These are phyloP conservation scores for Conchocele bisecta DNA, from an alignment of 2,888 invertebrate species.

Conservation along the genomic window DNA sequence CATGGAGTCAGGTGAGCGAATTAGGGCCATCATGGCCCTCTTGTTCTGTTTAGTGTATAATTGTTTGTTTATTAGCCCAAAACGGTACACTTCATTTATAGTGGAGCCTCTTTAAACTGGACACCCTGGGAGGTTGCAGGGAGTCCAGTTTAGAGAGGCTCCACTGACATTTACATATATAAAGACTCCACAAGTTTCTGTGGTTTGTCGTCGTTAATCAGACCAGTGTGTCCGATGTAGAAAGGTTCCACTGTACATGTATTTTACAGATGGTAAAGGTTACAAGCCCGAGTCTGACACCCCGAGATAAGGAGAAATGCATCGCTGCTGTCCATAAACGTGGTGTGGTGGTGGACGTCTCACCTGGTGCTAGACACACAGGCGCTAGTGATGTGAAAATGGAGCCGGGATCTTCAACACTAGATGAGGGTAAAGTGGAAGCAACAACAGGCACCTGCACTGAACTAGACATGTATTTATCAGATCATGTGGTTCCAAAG, in stretches of 20 bases:
- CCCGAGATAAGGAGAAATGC: conserved; percentile 63
- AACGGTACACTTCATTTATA: no score
- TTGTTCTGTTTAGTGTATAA: no score
- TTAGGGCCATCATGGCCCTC: no score
- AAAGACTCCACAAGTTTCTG: no score
- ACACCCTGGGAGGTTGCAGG: not conserved
- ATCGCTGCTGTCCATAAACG: conserved; percentile 60
- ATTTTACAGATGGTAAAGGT: conserved; percentile 78
- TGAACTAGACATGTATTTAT: not conserved
- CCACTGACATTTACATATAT: no score
- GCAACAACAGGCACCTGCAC: not conserved
- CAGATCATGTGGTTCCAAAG: no score
- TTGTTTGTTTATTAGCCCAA: conserved; percentile 10
- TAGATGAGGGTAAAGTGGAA: not conserved
- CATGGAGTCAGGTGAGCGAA: no score
- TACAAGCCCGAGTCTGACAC: conserved; percentile 65
- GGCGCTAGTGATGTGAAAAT: not conserved
- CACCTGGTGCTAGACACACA: conserved; percentile 27
- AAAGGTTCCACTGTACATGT: no score
- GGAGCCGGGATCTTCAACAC: not conserved
- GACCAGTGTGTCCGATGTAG: no score
- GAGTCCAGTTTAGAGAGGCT: not conserved
- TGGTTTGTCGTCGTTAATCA: no score
- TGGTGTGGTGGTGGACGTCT: conserved; percentile 27
- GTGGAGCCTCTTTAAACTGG: not conserved